These are phyloP conservation scores for Brachynemurus nebulosus DNA, from an alignment of 2,888 invertebrate species.

Conservation along the genomic window DNA sequence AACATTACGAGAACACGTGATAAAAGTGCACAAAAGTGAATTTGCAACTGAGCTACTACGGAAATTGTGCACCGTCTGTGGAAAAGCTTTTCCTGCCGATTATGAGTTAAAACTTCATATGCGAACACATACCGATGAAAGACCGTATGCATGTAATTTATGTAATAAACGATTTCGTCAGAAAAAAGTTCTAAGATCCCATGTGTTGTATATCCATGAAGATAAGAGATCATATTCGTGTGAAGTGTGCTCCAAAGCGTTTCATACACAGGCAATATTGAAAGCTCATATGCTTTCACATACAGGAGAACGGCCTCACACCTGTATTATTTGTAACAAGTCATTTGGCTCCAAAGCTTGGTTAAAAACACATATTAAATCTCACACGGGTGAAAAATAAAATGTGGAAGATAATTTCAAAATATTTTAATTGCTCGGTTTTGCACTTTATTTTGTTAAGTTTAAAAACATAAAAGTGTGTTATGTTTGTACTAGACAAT, in stretches of 20 bases:
- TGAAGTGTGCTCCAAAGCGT: background rate
- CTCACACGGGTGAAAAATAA: conserved; percentile 38
- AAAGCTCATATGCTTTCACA: conserved; percentile 24
- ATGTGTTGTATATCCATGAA: background rate
- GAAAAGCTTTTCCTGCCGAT: background rate
- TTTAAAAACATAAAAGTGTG: too few relatives aligned
- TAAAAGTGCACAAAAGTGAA: background rate
- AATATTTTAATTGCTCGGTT: too few relatives aligned
- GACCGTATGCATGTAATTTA: background rate
- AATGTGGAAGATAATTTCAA: too few relatives aligned
- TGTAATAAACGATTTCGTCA: background rate
- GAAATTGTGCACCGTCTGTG: background rate
- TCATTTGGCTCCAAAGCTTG: conserved; percentile 44
- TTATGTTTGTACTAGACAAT: too few relatives aligned
- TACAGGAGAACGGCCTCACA: conserved; percentile 1
- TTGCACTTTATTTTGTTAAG: too few relatives aligned
- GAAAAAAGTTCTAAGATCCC: background rate
- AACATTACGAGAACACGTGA: background rate
- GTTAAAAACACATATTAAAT: conserved; percentile 39
- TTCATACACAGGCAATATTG: background rate
- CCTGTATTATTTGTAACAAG: conserved; percentile 36
- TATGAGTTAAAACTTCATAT: background rate
- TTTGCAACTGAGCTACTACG: background rate
- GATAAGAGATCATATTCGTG: background rate
- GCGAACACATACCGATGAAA: background rate